Conservation (phyloP, 2,888 invertebrate species). For the Frankliniella intonsa region DNA sequence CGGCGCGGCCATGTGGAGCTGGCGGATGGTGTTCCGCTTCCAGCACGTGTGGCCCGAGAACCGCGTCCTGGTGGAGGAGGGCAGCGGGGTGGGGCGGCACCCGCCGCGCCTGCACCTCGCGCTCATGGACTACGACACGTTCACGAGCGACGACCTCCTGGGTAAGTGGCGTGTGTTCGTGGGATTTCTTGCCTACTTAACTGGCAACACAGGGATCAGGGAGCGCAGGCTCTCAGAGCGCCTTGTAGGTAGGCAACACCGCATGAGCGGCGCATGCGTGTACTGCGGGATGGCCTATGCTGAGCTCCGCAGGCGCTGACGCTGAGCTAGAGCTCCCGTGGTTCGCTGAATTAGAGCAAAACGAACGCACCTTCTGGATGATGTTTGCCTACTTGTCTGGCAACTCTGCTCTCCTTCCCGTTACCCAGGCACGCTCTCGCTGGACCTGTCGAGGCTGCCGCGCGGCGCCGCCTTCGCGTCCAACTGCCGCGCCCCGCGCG, state of each 20-base stretch:
- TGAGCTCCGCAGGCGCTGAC: too few species aligned
- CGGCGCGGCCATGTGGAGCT: constrained; percentile 81
- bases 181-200: too few species aligned
- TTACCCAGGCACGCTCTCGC: constrained; percentile 52
- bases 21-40: constrained; percentile 79
- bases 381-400: neutral
- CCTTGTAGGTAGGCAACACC: too few species aligned
- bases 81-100: neutral
- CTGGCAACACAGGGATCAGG: too few species aligned
- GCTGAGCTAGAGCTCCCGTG: too few species aligned
- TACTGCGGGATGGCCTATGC: too few species aligned
- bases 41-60: constrained; percentile 66
- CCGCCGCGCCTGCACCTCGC: constrained; percentile 70
- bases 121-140: constrained; percentile 76
- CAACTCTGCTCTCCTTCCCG: neutral
- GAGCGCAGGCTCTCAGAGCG: too few species aligned
- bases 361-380: too few species aligned
- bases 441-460: constrained; percentile 59
- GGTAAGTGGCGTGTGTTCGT: constrained; percentile 50
- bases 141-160: constrained; percentile 70
- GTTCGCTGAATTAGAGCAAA: too few species aligned
- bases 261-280: too few species aligned
- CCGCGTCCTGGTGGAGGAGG: neutral
- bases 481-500: constrained; percentile 47
- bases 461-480: constrained; percentile 51